Evolutionary conservation across 1,140 invertebrate species (phyloP).

Genomic region (Theocolax elegans): DNA sequence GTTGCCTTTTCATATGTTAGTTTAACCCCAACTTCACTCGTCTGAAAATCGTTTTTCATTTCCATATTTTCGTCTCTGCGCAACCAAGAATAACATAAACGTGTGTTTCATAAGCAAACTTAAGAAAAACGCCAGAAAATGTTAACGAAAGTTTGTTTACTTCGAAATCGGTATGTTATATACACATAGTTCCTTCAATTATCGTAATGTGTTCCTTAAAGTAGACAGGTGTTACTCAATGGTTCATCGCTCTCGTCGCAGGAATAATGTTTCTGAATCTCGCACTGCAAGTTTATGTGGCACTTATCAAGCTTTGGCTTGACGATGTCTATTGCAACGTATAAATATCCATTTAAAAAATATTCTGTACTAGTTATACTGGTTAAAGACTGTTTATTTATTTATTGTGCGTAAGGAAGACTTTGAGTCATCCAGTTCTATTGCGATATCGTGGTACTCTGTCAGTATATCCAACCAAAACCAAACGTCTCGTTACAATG

Average conservation of each 20-base stretch:
- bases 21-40: slow-evolving; percentile 43
- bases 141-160: slow-evolving; percentile 47
- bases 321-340: slow-evolving; percentile 38
- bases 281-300: slow-evolving; percentile 36
- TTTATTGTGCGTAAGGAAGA: slow-evolving; percentile 38
- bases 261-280: slow-evolving; percentile 41
- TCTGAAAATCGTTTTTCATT: slow-evolving; percentile 45
- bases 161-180: slow-evolving; percentile 54
- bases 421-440: slow-evolving; percentile 32
- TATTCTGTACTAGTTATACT: slow-evolving; percentile 31
- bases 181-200: slow-evolving; percentile 52
- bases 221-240: slow-evolving; percentile 53
- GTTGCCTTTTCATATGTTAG: slow-evolving; percentile 42
- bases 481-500: no score
- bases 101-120: slow-evolving; percentile 50
- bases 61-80: slow-evolving; percentile 58
- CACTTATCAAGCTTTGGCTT: slow-evolving; percentile 29
- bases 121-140: slow-evolving; percentile 58
- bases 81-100: slow-evolving; percentile 55
- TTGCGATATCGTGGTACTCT: slow-evolving; percentile 24
- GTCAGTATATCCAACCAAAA: slow-evolving; percentile 24
- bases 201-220: slow-evolving; percentile 60
- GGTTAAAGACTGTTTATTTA: slow-evolving; percentile 33
- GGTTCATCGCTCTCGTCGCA: slow-evolving; percentile 36
- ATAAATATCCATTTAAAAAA: slow-evolving; percentile 40